Evolutionary conservation across 2,113 vertebrate species (phyloP).

Genomic region (Scortum barcoo): DNA sequence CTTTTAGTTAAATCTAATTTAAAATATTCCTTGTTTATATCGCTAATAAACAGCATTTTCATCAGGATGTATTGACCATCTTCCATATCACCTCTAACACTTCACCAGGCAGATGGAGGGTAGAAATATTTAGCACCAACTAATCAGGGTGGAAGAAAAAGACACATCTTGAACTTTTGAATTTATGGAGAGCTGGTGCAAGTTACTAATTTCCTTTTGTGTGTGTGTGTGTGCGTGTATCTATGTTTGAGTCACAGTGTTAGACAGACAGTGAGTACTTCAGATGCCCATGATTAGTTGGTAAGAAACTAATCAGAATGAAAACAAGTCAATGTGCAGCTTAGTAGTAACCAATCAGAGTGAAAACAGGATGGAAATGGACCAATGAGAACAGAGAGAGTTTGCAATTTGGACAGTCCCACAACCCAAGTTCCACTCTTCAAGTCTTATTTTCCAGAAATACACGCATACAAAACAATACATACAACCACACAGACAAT

Average conservation of each 20-base stretch:
- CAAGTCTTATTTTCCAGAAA: slow-evolving; percentile 5
- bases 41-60: not conserved
- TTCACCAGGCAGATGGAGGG: not conserved
- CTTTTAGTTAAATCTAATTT: no score
- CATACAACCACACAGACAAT: slow-evolving; percentile 37
- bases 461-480: slow-evolving; percentile 28
- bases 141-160: not conserved
- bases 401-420: slow-evolving; percentile 46
- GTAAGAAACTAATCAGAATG: slow-evolving; percentile 40
- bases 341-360: slow-evolving; percentile 52
- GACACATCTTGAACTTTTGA: not conserved
- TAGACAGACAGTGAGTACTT: slow-evolving; percentile 22
- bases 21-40: no score
- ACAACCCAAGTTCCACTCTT: slow-evolving; percentile 29
- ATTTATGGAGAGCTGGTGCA: not conserved
- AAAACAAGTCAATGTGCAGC: slow-evolving; percentile 41
- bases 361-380: slow-evolving; percentile 61
- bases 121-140: not conserved
- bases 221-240: not conserved
- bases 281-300: slow-evolving; percentile 28
- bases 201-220: not conserved
- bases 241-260: slow-evolving; percentile 15
- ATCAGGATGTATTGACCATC: not conserved
- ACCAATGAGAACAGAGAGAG: slow-evolving; percentile 61
- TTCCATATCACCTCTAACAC: no score